phyloP scores from a whole-genome alignment of 2,113 vertebrate species.

The Panurus biarmicus region DNA sequence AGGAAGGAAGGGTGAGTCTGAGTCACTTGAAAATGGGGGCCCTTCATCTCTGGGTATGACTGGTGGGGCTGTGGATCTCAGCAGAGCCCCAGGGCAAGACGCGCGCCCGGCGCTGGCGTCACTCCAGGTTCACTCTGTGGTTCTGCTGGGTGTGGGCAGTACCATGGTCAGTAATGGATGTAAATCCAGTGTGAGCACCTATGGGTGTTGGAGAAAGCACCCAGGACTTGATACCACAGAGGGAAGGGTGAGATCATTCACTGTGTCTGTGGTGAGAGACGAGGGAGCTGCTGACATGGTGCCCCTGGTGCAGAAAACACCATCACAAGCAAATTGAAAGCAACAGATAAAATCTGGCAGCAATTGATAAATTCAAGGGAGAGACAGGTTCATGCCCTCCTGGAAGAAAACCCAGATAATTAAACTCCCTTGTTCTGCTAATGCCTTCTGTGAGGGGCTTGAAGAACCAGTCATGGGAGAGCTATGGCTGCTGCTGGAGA shows the following conservation, averaged over 20 bases:
- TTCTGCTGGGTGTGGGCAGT: background rate
- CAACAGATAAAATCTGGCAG: conserved; percentile 9
- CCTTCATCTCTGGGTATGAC: conserved; percentile 58
- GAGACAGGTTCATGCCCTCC: conserved; percentile 30
- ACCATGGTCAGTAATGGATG: background rate
- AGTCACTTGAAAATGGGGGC: conserved; percentile 54
- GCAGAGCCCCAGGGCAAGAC: background rate
- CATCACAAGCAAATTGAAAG: conserved; percentile 4
- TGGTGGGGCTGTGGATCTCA: background rate
- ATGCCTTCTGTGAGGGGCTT: background rate
- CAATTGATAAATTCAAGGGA: conserved; percentile 21
- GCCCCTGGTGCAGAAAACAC: background rate
- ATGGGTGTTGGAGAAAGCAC: background rate
- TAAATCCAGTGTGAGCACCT: background rate
- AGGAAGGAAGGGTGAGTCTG: conserved; percentile 78
- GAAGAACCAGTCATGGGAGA: background rate
- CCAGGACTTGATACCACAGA: background rate
- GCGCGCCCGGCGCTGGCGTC: accelerated
- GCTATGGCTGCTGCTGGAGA: background rate
- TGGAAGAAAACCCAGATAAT: conserved; percentile 33
- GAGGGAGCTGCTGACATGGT: background rate
- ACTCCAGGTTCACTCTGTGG: background rate
- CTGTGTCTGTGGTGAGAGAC: background rate
- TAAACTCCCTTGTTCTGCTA: conserved; percentile 15
- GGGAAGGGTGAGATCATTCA: background rate